A percentile compares a stretch with the other conserved stretches of the same genome.
phyloP scores from a whole-genome alignment of 1,140 invertebrate species.

The Artemia franciscana region DNA sequence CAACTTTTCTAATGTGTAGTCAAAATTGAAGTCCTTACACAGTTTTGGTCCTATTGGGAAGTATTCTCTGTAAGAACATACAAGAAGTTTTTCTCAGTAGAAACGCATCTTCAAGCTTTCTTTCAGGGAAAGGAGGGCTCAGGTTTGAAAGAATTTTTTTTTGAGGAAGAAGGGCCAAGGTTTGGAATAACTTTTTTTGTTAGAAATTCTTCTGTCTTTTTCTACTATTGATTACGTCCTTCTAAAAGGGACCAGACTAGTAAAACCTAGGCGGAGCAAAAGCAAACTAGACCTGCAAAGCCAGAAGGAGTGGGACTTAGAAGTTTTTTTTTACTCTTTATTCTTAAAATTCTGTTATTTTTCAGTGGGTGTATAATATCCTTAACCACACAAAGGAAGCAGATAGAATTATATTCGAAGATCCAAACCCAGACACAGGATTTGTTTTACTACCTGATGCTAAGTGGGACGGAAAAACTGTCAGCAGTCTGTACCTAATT shows the following conservation, averaged over 20 bases:
- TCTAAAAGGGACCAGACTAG: background rate
- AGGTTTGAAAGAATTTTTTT: too few relatives aligned
- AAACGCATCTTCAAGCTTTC: too few relatives aligned
- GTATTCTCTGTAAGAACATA: too few relatives aligned
- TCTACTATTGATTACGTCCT: background rate
- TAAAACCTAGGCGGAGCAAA: background rate
- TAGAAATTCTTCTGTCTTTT: too few relatives aligned
- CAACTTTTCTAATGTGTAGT: too few relatives aligned
- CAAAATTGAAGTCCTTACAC: too few relatives aligned
- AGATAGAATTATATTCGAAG: constrained; percentile 61
- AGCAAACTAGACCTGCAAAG: constrained; percentile 2
- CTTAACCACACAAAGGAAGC: constrained; percentile 66
- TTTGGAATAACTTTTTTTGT: too few relatives aligned
- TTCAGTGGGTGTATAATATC: constrained; percentile 91
- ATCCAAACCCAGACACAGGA: constrained; percentile 46
- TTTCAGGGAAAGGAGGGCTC: too few relatives aligned
- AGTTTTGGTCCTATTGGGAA: too few relatives aligned
- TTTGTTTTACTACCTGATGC: constrained; percentile 76
- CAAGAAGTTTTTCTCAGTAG: too few relatives aligned
- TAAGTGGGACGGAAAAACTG: constrained; percentile 67
- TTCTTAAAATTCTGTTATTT: constrained; percentile 14
- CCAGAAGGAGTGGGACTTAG: background rate
- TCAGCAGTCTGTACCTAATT: constrained; percentile 54
- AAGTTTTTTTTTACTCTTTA: background rate
- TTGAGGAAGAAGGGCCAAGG: too few relatives aligned